Conservation (phyloP, 1,140 invertebrate species). For the Zaprionus inermis region DNA sequence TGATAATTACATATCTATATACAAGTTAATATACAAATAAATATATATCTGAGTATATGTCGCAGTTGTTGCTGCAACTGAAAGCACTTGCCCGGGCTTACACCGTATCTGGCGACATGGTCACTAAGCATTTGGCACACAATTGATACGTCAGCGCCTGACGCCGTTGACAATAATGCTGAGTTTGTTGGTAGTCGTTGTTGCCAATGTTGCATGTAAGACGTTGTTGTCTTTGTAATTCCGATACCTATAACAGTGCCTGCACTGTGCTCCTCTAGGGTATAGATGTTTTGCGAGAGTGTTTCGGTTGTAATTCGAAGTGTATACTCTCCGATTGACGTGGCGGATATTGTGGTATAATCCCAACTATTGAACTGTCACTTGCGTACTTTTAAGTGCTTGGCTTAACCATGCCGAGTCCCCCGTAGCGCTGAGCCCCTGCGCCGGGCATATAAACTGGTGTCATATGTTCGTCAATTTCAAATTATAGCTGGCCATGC, state of each 20-base stretch:
- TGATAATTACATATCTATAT: constrained; percentile 43
- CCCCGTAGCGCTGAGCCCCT: constrained; percentile 27
- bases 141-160: constrained; percentile 74
- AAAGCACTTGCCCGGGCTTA: constrained; percentile 36
- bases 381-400: no score
- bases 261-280: not conserved
- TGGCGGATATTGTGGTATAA: no score
- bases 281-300: not conserved
- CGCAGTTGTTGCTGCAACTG: constrained; percentile 27
- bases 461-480: constrained; percentile 55
- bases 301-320: not conserved
- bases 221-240: constrained; percentile 31
- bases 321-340: no score
- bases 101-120: constrained; percentile 66
- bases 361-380: no score
- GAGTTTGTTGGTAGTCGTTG: constrained; percentile 43
- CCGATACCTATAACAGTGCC: constrained; percentile 13
- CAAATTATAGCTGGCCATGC: constrained; percentile 68
- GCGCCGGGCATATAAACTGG: constrained; percentile 38
- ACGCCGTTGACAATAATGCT: constrained; percentile 72
- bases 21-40: not conserved
- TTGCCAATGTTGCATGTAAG: constrained; percentile 27
- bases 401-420: no score
- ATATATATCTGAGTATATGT: constrained; percentile 13
- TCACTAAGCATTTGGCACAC: constrained; percentile 81